Evolutionary conservation across 1,140 invertebrate genomes (phyloP).

Genomic region (Caerostris extrusa): DNA sequence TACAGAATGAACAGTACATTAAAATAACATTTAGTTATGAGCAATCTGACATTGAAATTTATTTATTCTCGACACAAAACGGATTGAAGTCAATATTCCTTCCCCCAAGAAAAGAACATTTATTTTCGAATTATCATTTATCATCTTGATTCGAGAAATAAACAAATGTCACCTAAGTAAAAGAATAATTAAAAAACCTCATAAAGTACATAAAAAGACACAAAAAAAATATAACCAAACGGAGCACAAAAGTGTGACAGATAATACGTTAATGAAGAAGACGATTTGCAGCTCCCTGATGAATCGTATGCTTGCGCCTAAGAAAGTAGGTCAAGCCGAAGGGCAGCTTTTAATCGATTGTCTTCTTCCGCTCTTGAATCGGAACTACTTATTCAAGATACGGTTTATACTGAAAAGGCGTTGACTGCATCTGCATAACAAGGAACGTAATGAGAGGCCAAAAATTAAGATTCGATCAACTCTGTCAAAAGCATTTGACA

Average conservation of each 20-base stretch:
- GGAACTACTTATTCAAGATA: neutral
- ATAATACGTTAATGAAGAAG: slow-evolving; percentile 54
- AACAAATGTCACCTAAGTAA: neutral
- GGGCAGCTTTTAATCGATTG: slow-evolving; percentile 49
- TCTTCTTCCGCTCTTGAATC: slow-evolving; percentile 38
- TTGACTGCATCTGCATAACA: slow-evolving; percentile 49
- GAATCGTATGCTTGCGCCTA: slow-evolving; percentile 41
- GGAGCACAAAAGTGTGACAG: slow-evolving; percentile 10
- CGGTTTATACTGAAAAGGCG: slow-evolving; percentile 47
- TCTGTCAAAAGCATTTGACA: slow-evolving; percentile 18
- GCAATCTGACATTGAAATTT: neutral
- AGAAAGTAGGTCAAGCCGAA: slow-evolving; percentile 55
- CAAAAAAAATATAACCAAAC: neutral
- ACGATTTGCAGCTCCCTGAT: slow-evolving; percentile 52
- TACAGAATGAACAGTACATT: neutral
- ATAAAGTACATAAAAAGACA: neutral
- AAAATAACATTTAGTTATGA: neutral
- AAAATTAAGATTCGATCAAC: no score
- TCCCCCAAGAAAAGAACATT: neutral
- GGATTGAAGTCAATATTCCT: neutral
- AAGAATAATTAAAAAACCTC: neutral
- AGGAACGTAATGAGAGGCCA: slow-evolving; percentile 35
- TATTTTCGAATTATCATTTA: slow-evolving; percentile 14
- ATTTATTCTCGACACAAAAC: neutral
- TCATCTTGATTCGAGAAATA: neutral